phyloP scores from a whole-genome alignment of 2,113 vertebrate genomes.

The Columbina picui region DNA sequence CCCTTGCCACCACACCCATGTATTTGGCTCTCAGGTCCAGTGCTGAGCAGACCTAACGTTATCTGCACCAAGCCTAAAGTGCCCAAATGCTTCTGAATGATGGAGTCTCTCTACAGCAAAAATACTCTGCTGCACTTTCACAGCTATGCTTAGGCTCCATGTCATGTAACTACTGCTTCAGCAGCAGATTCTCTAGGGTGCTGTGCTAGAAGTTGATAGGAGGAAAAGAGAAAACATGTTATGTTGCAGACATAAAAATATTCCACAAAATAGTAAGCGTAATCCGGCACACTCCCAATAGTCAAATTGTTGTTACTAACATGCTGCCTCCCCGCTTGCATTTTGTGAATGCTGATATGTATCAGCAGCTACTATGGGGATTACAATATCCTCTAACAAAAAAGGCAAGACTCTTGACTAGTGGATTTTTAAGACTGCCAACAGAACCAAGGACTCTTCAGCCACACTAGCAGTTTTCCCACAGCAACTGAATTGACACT shows the following conservation, averaged over 20 bases:
- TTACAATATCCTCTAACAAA: background rate
- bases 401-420: background rate
- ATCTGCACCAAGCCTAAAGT: rapidly evolving
- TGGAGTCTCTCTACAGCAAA: background rate
- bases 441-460: background rate
- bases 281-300: background rate
- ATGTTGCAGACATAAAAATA: background rate
- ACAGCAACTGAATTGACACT: background rate
- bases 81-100: background rate
- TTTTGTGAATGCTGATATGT: background rate
- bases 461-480: background rate
- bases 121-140: background rate
- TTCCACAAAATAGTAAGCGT: background rate
- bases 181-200: background rate
- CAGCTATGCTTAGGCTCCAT: background rate
- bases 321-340: rapidly evolving
- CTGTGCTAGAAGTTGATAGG: background rate
- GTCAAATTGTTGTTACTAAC: background rate
- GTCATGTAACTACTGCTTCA: background rate
- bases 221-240: background rate
- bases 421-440: background rate
- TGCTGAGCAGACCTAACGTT: background rate
- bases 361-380: background rate
- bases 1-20: background rate
- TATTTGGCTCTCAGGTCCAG: background rate